Evolutionary conservation across 2,797 vertebrate species (phyloP), one percentile per base, ranked within the genome.

Genomic region (Danio aesculapii): DNA sequence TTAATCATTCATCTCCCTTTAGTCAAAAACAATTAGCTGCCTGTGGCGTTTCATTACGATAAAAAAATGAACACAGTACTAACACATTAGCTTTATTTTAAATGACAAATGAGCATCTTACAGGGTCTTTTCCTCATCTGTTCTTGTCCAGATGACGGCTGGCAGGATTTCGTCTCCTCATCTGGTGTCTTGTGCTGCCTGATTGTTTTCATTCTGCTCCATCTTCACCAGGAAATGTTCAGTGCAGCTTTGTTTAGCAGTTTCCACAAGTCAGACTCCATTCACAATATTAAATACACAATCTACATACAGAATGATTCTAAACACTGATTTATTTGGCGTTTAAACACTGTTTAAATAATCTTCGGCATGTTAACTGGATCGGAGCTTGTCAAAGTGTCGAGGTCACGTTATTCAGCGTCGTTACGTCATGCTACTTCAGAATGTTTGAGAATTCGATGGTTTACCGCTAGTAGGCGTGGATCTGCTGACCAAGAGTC

Each of bases 171-270:
- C 6, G 3, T 67, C 50, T 13, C 1, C 50, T 41, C 30, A 8
- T 49, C 17, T 49, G 64, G 10, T 67, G 46, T 9, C 2, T n/a
- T 52, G 13, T 52, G 68, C 21, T 6, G 4, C 8, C 17, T 49
- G 6, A 2, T 8, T 14, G 12, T 49, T 19, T 21, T 49, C 46
- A 14, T 12, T 44, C 17, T 9, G 64, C 68, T 67, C 44, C 64
- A 67, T 67, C 64, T 30, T 68, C 66, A 30, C 13, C 47, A 55
- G 64, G 50, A 55, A 43, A 71, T 43, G 50, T 8, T 71, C 10
- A 39, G 55, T 13, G 30, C 16, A 2, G 46, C 30, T 50, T 50
- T 30, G 6, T 49, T 50, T 21, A 8, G 6, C 46, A 49, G 17
- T n/a, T n/a, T 67, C 67, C 67, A 70, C 52, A 43, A 43, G 6